These are phyloP conservation scores for Nipponacmea schrenckii DNA, from an alignment of 2,888 invertebrate genomes.

Conservation along the genomic window DNA sequence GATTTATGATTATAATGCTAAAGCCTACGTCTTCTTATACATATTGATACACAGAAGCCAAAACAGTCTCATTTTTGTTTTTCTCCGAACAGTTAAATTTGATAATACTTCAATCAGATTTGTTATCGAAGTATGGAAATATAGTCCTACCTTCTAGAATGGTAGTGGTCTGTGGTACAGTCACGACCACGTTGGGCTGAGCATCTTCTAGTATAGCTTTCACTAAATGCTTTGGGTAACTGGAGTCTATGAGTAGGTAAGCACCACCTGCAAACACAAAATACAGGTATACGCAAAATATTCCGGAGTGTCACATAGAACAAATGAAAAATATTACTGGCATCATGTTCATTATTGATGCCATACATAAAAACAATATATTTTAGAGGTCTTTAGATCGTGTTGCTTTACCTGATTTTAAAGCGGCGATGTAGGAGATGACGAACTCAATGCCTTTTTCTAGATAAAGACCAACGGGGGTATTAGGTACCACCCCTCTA, in stretches of 20 bases:
- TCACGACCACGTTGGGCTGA: constrained; percentile 59
- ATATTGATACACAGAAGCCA: no score
- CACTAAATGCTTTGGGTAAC: constrained; percentile 65
- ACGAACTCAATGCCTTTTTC: constrained; percentile 64
- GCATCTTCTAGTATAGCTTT: constrained; percentile 66
- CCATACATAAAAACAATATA: no score
- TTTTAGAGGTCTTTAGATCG: no score
- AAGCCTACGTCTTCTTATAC: no score
- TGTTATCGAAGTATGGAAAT: background rate
- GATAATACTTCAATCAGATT: background rate
- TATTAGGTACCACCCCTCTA: constrained; percentile 58
- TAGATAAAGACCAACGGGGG: constrained; percentile 66
- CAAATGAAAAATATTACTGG: no score
- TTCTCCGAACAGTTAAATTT: no score
- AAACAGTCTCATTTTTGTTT: no score
- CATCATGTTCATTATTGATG: no score
- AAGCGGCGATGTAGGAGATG: constrained; percentile 65
- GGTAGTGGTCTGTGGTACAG: constrained; percentile 40
- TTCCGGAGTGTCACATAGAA: no score
- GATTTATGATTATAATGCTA: no score
- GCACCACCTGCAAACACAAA: constrained; percentile 59
- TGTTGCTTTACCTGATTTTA: constrained; percentile 62
- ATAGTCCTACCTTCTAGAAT: constrained; percentile 40
- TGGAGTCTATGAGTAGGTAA: constrained; percentile 67
- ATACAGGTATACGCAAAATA: background rate